Percentiles rank a stretch among this genome's conserved stretches.
phyloP scores from a whole-genome alignment of 37 sponge, comb jelly and placozoan genomes.

The Oopsacas minuta region DNA sequence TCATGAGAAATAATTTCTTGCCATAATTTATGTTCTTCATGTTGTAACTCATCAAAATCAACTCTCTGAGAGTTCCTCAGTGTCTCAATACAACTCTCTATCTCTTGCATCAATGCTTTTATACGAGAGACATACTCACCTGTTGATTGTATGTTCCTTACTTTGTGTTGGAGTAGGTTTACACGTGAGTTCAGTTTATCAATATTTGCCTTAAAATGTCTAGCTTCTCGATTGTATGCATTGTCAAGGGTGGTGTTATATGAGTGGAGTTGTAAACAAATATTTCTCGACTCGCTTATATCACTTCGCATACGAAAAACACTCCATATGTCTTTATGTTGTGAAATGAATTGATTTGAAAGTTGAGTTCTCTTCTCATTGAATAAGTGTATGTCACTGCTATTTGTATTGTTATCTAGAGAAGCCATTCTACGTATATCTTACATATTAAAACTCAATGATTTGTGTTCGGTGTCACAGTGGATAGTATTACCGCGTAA shows the following conservation, averaged over 20 bases:
- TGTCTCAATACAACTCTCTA: background rate
- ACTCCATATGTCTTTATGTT: background rate
- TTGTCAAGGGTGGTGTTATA: background rate
- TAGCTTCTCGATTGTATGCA: background rate
- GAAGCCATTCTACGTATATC: no score
- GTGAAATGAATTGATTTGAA: background rate
- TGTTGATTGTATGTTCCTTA: background rate
- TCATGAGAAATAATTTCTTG: background rate
- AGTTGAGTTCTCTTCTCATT: background rate
- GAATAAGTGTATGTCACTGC: no score
- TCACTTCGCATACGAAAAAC: background rate
- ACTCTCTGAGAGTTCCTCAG: background rate
- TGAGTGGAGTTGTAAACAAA: background rate
- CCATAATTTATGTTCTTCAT: background rate
- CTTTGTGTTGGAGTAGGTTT: background rate
- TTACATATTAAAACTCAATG: no score
- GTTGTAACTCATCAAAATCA: background rate
- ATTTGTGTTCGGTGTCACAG: no score
- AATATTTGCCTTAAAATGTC: background rate
- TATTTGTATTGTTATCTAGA: no score
- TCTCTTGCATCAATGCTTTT: slow-evolving; percentile 4
- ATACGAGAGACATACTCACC: background rate
- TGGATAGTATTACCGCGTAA: no score
- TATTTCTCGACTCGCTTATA: background rate
- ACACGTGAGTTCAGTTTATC: background rate